These are phyloP conservation scores for Phainopepla nitens DNA, from an alignment of 2,113 vertebrate species.

Conservation along the genomic window DNA sequence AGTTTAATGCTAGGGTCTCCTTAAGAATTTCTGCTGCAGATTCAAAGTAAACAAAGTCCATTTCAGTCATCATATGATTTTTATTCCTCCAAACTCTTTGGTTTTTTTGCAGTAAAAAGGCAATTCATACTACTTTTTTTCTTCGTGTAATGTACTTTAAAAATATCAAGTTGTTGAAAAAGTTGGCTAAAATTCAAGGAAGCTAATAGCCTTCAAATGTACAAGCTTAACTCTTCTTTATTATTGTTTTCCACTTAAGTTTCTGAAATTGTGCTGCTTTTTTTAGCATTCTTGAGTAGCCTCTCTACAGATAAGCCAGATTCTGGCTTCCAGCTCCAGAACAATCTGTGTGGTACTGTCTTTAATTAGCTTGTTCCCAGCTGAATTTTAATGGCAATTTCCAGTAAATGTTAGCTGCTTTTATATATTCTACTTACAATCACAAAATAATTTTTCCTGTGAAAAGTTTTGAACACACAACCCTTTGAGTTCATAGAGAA, in stretches of 20 bases:
- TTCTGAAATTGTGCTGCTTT: neutral
- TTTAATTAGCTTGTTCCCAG: neutral
- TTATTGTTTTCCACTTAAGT: neutral
- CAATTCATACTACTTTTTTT: rapidly evolving
- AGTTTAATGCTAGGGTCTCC: neutral
- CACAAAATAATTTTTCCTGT: neutral
- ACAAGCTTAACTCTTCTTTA: neutral
- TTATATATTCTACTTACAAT: neutral
- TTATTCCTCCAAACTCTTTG: neutral
- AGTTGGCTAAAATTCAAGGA: neutral
- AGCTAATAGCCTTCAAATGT: neutral
- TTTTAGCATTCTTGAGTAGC: neutral
- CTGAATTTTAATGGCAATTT: neutral
- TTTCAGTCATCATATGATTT: neutral
- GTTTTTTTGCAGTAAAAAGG: neutral
- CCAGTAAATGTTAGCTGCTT: neutral
- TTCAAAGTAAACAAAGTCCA: neutral
- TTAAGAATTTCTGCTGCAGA: slow-evolving; percentile 1
- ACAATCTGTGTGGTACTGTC: neutral
- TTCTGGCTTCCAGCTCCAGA: neutral
- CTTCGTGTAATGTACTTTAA: neutral
- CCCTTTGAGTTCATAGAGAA: neutral
- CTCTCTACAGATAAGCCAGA: neutral
- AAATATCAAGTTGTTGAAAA: neutral
- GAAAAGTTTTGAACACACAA: neutral